Evolutionary conservation across 2,888 invertebrate genomes (phyloP), one percentile per base, ranked within the genome.

Genomic region (Pyrochroa serraticornis): DNA sequence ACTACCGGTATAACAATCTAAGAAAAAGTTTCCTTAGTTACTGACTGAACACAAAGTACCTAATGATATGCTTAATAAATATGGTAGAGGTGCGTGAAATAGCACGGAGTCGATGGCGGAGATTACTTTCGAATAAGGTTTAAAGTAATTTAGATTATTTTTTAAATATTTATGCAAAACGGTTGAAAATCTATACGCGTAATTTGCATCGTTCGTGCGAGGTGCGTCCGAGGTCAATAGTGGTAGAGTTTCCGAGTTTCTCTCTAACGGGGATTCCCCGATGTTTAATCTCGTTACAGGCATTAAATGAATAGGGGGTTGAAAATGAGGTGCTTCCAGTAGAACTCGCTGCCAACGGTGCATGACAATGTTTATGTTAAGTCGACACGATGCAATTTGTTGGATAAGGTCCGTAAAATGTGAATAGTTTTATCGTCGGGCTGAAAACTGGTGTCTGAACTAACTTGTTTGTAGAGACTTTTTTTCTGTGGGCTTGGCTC

Each of bases 121-220:
- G 58, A 63, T 63, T 61, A 51, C 42, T 55, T 53, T 58, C 52
- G 59, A 66, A 65, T 57, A 62, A 55, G 33, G 56, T 45, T 52
- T 56, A 50, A 48, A 36, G 52, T 62, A 60, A 57, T 66, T 62
- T 62, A 66, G 59, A 60, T 63, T 59, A 43, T 62, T 63, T 66
- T 61, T 61, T 57, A 63, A 64, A 67, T 65, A 51, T 63, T 66
- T 67, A 67, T 67, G 67, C 66, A 67, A 67, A 67, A 60, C 57
- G 50, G 56, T 37, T 61, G 62, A 67, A 67, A 67, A 66, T 67
- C 64, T 53, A 63, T 67, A 63, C 33, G 41, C 37, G 54, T 67
- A 67, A 67, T 67, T 67, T 67, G 53, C 62, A 64, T 66, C 52
- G 57, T 63, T 66, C 67, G 62, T 67, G 67, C 67, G 60, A 64